Base-by-base conservation (phyloP, 2,113 vertebrate genomes). In the Potamarius usumacintae region DNA sequence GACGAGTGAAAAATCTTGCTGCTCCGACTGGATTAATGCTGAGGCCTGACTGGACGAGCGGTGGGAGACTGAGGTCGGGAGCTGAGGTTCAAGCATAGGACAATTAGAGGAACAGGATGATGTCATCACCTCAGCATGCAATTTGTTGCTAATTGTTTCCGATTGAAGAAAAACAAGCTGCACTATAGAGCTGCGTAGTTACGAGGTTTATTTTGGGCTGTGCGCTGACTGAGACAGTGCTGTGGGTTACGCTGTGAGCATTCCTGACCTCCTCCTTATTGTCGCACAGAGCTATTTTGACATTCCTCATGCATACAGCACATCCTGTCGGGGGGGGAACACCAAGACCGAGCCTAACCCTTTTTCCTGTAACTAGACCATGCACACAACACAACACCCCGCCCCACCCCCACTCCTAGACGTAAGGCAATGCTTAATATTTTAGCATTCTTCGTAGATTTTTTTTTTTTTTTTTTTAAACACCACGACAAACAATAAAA, bases 351-450 rank as follows among this genome's bases (percentile, higher is more conserved):
- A 82, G 58, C 77, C 85, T 86, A 85, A 87, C 78, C 58, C 57
- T 60, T 90, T 81, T 91, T 90, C 87, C 89, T 88, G 87, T 34
- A 79, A 88, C 15, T 77, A 50, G 57, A 18, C 65, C 60, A 22
- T n/a, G 57, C 57, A 83, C 55, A 15, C 53, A 42, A 42, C 42
- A 53, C 52, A 53, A 10, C 52, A 53, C 7, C 52, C 52, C 2
- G 34, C 34, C 42, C 42, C 42, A 11, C 11, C 8, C 53, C 8
- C 53, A 11, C 53, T 11, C 53, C 82, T 55, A 81, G 7, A 76
- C 5, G 18, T 34, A 48, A 34, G 12, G 15, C 30, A 27, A 67
- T 27, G 65, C 11, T 12, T 11, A 5, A 12, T 25, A 65, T 22
- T 65, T 65, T n/a, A n/a, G 7, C n/a, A 15, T 15, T 67, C 18